Percentiles rank a stretch among this genome's conserved stretches.
These are phyloP conservation scores for Drosophila vallismaia DNA, from an alignment of 2,888 invertebrate species.

Conservation along the genomic window DNA sequence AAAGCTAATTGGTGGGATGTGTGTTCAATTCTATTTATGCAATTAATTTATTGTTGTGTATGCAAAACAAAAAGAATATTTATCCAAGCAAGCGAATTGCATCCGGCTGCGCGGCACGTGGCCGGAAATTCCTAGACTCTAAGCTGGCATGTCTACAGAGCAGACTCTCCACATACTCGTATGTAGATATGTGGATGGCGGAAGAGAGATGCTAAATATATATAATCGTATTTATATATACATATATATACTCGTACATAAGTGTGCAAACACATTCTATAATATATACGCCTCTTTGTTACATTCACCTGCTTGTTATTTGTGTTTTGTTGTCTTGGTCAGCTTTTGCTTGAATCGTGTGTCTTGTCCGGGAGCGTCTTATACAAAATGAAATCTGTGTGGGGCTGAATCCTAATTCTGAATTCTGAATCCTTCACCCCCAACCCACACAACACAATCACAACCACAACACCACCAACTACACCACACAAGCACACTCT, in stretches of 20 bases:
- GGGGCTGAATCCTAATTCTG: constrained; percentile 44
- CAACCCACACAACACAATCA: constrained; percentile 20
- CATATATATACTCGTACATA: constrained; percentile 37
- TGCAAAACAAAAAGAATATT: constrained; percentile 33
- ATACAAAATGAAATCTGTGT: constrained; percentile 77
- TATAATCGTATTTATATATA: constrained; percentile 11
- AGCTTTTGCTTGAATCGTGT: constrained; percentile 17
- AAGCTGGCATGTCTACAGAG: constrained; percentile 51
- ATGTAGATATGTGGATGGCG: constrained; percentile 12
- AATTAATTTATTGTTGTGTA: constrained; percentile 42
- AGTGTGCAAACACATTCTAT: constrained; percentile 68
- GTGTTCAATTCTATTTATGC: constrained; percentile 33
- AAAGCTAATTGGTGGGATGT: constrained; percentile 43
- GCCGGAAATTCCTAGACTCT: constrained; percentile 59
- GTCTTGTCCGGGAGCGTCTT: constrained; percentile 53
- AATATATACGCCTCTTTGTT: constrained; percentile 50
- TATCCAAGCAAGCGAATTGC: constrained; percentile 52
- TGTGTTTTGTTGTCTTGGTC: constrained; percentile 65
- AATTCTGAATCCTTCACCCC: constrained; percentile 19
- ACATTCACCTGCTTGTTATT: constrained; percentile 56
- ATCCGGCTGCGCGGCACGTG: constrained; percentile 37
- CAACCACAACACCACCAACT: constrained; percentile 16
- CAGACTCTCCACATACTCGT: background rate
- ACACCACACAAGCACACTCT: constrained; percentile 22
- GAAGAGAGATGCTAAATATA: constrained; percentile 39